These are phyloP conservation scores for Drosophila bocqueti DNA, from an alignment of 1,140 invertebrate genomes.

Conservation along the genomic window DNA sequence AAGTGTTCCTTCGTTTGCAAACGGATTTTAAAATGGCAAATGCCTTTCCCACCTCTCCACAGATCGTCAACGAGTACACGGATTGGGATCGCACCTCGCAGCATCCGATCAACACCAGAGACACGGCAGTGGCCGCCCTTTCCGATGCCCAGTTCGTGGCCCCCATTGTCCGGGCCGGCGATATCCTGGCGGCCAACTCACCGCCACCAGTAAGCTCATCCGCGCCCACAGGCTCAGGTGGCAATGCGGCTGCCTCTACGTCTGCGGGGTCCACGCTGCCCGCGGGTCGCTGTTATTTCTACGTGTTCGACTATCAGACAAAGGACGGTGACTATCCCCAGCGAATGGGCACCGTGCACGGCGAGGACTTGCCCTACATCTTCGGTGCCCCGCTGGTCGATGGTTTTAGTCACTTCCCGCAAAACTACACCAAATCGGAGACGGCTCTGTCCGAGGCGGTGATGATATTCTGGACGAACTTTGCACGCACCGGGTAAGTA, in stretches of 20 bases:
- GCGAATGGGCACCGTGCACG: constrained; percentile 94
- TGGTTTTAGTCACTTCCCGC: constrained; percentile 92
- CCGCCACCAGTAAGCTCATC: constrained; percentile 81
- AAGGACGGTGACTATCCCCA: constrained; percentile 96
- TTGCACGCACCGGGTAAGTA: constrained; percentile 97
- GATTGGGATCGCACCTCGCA: constrained; percentile 97
- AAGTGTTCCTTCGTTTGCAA: not conserved
- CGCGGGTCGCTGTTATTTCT: constrained; percentile 93
- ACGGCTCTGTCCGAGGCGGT: constrained; percentile 95
- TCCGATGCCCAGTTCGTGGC: constrained; percentile 97
- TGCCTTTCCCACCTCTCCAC: constrained; percentile 3
- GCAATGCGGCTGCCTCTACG: constrained; percentile 73
- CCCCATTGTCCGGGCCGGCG: constrained; percentile 92
- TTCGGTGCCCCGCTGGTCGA: constrained; percentile 93
- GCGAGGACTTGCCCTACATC: constrained; percentile 96
- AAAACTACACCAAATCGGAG: constrained; percentile 96
- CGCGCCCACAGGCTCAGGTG: constrained; percentile 57
- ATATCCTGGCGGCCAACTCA: constrained; percentile 88
- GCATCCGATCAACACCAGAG: constrained; percentile 96
- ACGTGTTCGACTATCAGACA: constrained; percentile 97
- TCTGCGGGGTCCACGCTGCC: constrained; percentile 80
- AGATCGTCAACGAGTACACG: constrained; percentile 97
- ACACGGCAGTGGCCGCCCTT: constrained; percentile 95
- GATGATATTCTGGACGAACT: constrained; percentile 98
- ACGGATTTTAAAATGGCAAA: constrained; percentile 18